A percentile compares a stretch with the other conserved stretches of the same genome.
Conservation (phyloP, 2,113 vertebrate genomes). For the Oncorhynchus tshawytscha region DNA sequence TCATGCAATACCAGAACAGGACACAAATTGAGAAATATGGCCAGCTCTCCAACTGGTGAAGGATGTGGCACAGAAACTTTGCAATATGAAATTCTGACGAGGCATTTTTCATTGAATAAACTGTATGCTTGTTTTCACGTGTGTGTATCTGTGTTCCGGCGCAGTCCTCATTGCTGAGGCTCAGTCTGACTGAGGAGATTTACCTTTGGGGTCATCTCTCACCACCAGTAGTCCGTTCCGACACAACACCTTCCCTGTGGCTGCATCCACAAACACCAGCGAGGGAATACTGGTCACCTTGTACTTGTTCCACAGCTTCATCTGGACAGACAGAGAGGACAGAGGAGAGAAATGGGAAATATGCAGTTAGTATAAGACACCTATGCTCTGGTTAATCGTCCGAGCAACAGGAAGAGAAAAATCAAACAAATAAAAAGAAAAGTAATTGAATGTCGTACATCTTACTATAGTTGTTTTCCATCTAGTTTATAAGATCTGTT, state of each 20-base stretch:
- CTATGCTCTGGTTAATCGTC: neutral
- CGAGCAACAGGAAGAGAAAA: neutral
- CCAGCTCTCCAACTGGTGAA: conserved; percentile 25
- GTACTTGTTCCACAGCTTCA: conserved; percentile 99
- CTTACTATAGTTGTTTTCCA: too few relatives aligned
- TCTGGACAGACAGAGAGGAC: conserved; percentile 64
- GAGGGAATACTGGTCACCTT: conserved; percentile 98
- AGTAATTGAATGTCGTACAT: too few relatives aligned
- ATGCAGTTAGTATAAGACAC: neutral
- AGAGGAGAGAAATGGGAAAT: neutral
- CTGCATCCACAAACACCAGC: conserved; percentile 93
- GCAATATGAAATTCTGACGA: neutral
- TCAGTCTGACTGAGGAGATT: neutral
- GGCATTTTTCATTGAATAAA: conserved; percentile 2
- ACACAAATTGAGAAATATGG: conserved; percentile 20
- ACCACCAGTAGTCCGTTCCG: conserved; percentile 94
- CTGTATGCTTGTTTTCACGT: neutral
- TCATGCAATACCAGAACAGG: conserved; percentile 33
- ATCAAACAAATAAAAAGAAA: neutral
- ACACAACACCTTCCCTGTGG: conserved; percentile 90
- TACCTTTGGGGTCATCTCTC: conserved; percentile 95
- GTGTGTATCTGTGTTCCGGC: neutral
- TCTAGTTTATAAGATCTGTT: neutral
- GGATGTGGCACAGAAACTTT: conserved; percentile 23
- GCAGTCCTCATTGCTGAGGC: neutral